A percentile compares a stretch with the other conserved stretches of the same genome.
These are phyloP conservation scores for Notolepis coatsorum DNA, from an alignment of 2,797 vertebrate genomes.

Conservation along the genomic window DNA sequence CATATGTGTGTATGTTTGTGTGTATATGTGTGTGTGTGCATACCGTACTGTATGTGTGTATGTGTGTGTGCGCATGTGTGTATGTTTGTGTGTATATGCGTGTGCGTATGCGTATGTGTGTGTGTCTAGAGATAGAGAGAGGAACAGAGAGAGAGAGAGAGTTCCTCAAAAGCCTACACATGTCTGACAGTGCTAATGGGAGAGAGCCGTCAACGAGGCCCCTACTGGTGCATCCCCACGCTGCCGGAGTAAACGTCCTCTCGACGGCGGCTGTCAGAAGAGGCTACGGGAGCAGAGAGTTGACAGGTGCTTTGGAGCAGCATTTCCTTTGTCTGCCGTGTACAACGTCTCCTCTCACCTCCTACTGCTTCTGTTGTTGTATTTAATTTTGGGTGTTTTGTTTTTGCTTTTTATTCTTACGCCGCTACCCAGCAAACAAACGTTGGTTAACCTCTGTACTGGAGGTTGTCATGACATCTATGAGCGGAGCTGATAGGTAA, in stretches of 20 bases:
- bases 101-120: conserved; percentile 30
- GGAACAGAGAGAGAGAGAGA: conserved; percentile 27
- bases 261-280: not conserved
- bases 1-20: not conserved
- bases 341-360: not conserved
- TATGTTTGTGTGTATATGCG: conserved; percentile 8
- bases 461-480: no score
- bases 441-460: no score
- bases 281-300: not conserved
- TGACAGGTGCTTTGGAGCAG: conserved; percentile 1
- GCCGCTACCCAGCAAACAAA: no score
- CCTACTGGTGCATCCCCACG: conserved; percentile 32
- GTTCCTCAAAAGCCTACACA: conserved; percentile 23
- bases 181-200: conserved; percentile 49
- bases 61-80: conserved; percentile 10
- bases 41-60: conserved; percentile 36
- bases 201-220: conserved; percentile 32
- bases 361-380: conserved; percentile 8
- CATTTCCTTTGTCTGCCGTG: no score
- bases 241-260: conserved; percentile 24
- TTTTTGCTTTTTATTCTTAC: no score
- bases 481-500: no score
- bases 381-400: conserved; percentile 8
- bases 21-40: no score
- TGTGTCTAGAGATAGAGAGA: conserved; percentile 34